These are phyloP conservation scores for Anastatus disparis DNA, from an alignment of 1,140 invertebrate genomes.

Conservation along the genomic window DNA sequence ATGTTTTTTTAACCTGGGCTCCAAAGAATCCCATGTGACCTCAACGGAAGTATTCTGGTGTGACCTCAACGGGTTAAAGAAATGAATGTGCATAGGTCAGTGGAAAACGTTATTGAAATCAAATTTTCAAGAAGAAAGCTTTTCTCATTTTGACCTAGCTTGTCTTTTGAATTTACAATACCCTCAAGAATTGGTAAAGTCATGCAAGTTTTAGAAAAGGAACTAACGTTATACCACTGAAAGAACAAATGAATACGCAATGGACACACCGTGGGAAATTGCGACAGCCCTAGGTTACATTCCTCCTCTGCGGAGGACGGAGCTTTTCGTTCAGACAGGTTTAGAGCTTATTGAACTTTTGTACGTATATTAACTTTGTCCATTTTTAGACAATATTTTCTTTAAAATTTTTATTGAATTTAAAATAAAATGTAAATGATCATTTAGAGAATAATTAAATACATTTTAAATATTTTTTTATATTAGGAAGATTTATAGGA, in stretches of 20 bases:
- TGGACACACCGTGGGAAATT: slow-evolving; percentile 50
- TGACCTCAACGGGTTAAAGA: too few species aligned
- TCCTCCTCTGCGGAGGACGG: neutral
- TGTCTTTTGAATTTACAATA: slow-evolving; percentile 2
- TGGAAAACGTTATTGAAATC: neutral
- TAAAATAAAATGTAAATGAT: too few species aligned
- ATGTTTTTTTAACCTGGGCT: too few species aligned
- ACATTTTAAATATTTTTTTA: too few species aligned
- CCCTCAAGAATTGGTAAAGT: slow-evolving; percentile 3
- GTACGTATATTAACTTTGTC: neutral
- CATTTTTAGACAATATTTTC: too few species aligned
- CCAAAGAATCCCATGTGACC: too few species aligned
- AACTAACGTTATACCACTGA: neutral
- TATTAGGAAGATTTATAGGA: too few species aligned
- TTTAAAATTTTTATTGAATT: too few species aligned
- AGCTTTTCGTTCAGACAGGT: too few species aligned
- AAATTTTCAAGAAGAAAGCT: neutral
- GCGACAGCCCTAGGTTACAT: slow-evolving; percentile 9
- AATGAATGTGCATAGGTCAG: neutral
- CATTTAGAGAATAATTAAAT: too few species aligned
- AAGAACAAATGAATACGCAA: slow-evolving; percentile 48
- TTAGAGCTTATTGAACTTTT: slow-evolving; percentile 13
- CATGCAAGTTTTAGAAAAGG: slow-evolving; percentile 7
- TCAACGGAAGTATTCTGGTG: too few species aligned
- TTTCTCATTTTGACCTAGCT: too few species aligned